Percentiles rank a stretch among this genome's conserved stretches.
Evolutionary conservation across 2,113 vertebrate genomes (phyloP).

Genomic region (Cavia aperea): DNA sequence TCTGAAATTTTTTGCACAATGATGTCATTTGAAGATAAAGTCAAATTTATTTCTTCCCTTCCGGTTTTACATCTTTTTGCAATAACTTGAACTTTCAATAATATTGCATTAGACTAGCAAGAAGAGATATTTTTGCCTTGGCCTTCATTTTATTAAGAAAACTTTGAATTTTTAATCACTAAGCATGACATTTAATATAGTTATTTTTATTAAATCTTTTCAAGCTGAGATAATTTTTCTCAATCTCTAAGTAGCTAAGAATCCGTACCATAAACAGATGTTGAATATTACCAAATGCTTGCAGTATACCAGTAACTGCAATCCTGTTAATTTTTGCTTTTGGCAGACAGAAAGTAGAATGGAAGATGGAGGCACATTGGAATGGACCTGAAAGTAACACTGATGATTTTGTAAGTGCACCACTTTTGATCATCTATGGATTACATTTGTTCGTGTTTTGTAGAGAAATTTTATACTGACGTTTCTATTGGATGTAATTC

Average conservation of each 20-base stretch:
- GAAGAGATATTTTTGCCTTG: not conserved
- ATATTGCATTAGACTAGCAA: not conserved
- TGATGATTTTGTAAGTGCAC: not conserved
- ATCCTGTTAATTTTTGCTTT: not conserved
- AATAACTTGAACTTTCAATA: not conserved
- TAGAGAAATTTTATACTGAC: not conserved
- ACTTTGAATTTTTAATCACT: not conserved
- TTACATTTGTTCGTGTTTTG: not conserved
- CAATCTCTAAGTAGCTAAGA: not conserved
- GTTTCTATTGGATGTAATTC: not conserved
- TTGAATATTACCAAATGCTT: not conserved
- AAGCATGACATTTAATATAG: not conserved
- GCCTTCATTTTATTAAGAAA: not conserved
- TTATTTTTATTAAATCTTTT: not conserved
- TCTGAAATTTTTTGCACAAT: not conserved
- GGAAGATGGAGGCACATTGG: not conserved
- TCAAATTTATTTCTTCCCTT: not conserved
- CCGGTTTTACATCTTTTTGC: not conserved
- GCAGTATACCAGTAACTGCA: not conserved
- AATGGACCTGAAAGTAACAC: not conserved
- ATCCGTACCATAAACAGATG: not conserved
- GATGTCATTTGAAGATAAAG: not conserved
- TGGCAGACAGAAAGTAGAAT: not conserved
- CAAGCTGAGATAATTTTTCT: not conserved
- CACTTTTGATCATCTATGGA: not conserved